A percentile compares a stretch with the other conserved stretches of the same genome.
Evolutionary conservation across 2,888 invertebrate species (phyloP).

Genomic region (Pharmacophagus antenor): DNA sequence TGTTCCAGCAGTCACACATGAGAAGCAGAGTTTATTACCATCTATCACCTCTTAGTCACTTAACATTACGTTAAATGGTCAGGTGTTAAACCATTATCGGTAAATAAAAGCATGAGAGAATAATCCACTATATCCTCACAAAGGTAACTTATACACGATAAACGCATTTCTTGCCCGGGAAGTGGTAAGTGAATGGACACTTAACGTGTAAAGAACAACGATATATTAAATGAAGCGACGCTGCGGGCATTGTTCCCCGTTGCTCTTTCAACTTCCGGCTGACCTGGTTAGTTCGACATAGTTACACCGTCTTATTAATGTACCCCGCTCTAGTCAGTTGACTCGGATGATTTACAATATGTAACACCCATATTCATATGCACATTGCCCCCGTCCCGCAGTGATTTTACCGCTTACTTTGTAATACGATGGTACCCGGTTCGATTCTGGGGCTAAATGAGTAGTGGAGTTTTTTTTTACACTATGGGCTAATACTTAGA

Average conservation of each 20-base stretch:
- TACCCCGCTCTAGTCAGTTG: constrained; percentile 1
- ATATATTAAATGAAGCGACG: constrained; percentile 28
- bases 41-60: no score
- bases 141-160: neutral
- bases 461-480: no score
- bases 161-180: neutral
- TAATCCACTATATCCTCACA: neutral
- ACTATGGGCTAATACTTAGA: no score
- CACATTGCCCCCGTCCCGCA: no score
- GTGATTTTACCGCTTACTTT: no score
- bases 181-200: neutral
- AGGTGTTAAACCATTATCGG: neutral
- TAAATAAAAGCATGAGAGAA: neutral
- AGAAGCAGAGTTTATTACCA: no score
- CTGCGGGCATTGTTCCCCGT: constrained; percentile 5
- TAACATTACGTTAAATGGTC: no score
- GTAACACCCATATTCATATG: constrained; percentile 6
- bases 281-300: constrained; percentile 26
- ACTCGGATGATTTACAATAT: constrained; percentile 12
- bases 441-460: no score
- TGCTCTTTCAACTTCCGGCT: constrained; percentile 25
- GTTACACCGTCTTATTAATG: constrained; percentile 21
- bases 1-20: no score
- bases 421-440: no score
- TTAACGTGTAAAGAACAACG: constrained; percentile 13